Conservation (phyloP, 2,113 vertebrate genomes). For the Macrotus californicus region DNA sequence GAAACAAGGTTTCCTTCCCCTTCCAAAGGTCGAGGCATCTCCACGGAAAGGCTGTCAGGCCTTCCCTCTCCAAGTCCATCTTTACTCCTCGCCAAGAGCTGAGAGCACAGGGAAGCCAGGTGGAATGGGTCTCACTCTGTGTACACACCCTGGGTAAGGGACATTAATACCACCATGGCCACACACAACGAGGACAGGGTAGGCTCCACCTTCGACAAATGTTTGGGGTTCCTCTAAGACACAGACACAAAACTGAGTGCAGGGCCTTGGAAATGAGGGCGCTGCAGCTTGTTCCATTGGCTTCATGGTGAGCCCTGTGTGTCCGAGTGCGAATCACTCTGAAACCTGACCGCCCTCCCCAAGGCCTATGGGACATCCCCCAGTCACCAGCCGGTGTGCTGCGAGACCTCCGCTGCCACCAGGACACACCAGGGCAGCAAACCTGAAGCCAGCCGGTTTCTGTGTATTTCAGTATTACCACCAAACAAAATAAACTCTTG, state of each 20-base stretch:
- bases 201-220: not conserved
- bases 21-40: not conserved
- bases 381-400: not conserved
- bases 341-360: not conserved
- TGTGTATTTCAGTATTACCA: not conserved
- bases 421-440: not conserved
- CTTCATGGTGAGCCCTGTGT: not conserved
- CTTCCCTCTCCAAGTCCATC: not conserved
- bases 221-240: not conserved
- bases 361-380: not conserved
- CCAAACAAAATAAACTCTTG: not conserved
- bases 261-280: not conserved
- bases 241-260: not conserved
- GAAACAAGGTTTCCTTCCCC: not conserved
- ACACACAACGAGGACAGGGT: not conserved
- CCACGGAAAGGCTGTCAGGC: too few species aligned
- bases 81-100: not conserved
- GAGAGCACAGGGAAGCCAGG: not conserved
- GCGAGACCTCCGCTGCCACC: not conserved
- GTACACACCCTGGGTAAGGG: not conserved
- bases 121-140: not conserved
- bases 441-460: not conserved
- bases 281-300: not conserved
- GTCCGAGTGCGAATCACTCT: not conserved
- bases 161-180: not conserved